Conservation (phyloP, 2,113 vertebrate species). For the Coptodon rendalli region DNA sequence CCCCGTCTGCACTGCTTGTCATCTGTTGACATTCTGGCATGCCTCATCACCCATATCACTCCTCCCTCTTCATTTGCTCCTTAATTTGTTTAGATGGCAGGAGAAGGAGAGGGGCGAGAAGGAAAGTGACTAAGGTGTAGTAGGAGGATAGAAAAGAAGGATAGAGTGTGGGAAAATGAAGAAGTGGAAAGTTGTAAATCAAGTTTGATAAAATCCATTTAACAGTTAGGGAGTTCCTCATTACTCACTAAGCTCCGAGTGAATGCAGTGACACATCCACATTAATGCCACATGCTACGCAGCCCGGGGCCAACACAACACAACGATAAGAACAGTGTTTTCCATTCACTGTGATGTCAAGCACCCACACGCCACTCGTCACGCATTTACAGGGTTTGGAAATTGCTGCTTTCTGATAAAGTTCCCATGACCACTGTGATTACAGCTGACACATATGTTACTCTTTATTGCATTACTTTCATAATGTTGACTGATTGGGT, state of each 20-base stretch:
- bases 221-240: slow-evolving; percentile 45
- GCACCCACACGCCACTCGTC: slow-evolving; percentile 16
- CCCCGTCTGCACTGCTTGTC: slow-evolving; percentile 24
- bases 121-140: not conserved
- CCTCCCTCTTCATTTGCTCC: slow-evolving; percentile 51
- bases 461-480: not conserved
- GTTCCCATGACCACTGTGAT: slow-evolving; percentile 34
- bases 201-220: slow-evolving; percentile 25
- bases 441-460: slow-evolving; percentile 15
- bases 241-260: slow-evolving; percentile 32
- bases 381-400: slow-evolving; percentile 29
- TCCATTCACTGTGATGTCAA: slow-evolving; percentile 41
- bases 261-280: slow-evolving; percentile 42
- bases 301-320: slow-evolving; percentile 28
- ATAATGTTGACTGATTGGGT: not conserved
- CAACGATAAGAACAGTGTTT: slow-evolving; percentile 52
- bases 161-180: not conserved
- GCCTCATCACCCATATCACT: slow-evolving; percentile 47
- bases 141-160: not conserved
- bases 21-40: slow-evolving; percentile 45
- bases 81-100: slow-evolving; percentile 54
- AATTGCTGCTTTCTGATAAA: slow-evolving; percentile 30
- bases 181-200: slow-evolving; percentile 4
- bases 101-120: not conserved
- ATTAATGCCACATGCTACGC: slow-evolving; percentile 34